Evolutionary conservation across 2,888 invertebrate species (phyloP).

Genomic region (Spisula subtruncata): DNA sequence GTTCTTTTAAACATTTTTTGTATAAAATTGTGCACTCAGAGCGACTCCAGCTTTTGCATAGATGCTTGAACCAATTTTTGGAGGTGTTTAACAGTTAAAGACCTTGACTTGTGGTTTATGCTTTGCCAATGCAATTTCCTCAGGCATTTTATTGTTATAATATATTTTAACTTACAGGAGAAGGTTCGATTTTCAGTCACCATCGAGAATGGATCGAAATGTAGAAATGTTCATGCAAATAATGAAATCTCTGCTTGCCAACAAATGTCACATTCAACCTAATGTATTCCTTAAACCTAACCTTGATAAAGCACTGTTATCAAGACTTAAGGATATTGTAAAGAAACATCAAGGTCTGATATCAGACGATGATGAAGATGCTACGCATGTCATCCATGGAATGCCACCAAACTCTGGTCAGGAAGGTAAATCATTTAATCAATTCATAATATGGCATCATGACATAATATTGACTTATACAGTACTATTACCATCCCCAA

Average conservation of each 20-base stretch:
- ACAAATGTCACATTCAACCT: constrained; percentile 94
- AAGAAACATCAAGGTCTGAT: constrained; percentile 95
- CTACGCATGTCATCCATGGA: constrained; percentile 97
- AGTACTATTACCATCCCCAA: too few relatives aligned
- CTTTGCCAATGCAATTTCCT: too few relatives aligned
- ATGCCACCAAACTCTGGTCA: constrained; percentile 85
- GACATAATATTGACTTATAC: too few relatives aligned
- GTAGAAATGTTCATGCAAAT: constrained; percentile 94
- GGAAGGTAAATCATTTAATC: constrained; percentile 32
- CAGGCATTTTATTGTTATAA: too few relatives aligned
- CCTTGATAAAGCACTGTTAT: constrained; percentile 92
- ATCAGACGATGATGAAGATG: constrained; percentile 94
- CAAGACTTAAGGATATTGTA: constrained; percentile 95
- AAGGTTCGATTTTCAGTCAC: constrained; percentile 94
- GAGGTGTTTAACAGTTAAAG: too few relatives aligned
- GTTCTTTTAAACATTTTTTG: too few relatives aligned
- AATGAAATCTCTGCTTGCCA: constrained; percentile 92
- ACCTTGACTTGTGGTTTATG: too few relatives aligned
- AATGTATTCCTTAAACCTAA: constrained; percentile 92
- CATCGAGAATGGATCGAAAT: constrained; percentile 96
- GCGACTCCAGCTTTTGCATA: too few relatives aligned
- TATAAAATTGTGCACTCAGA: too few relatives aligned
- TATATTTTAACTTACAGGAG: constrained; percentile 88
- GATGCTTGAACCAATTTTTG: too few relatives aligned
- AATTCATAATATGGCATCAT: too few relatives aligned